These are phyloP conservation scores for Aphelocoma californica DNA, from an alignment of 2,797 vertebrate genomes.

Conservation along the genomic window DNA sequence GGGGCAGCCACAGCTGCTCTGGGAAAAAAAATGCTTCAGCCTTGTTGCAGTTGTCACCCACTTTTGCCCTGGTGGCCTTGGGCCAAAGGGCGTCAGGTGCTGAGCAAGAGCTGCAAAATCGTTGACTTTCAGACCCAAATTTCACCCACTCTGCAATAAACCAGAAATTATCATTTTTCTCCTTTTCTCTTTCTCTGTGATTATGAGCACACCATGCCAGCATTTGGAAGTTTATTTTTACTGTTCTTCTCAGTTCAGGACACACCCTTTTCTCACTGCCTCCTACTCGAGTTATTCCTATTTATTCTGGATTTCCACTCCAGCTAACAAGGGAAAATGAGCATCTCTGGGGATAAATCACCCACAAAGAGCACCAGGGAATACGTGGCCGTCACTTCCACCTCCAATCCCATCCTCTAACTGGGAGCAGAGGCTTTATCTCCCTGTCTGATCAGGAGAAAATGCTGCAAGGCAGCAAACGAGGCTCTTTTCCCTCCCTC, in stretches of 20 bases:
- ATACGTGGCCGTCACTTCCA: background rate
- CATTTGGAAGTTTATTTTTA: background rate
- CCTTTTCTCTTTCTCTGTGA: background rate
- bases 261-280: background rate
- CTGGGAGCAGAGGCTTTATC: background rate
- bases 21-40: background rate
- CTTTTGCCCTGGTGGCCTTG: background rate
- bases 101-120: background rate
- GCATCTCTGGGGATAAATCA: background rate
- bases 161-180: background rate
- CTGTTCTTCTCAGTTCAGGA: background rate
- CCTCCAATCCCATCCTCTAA: background rate
- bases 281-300: background rate
- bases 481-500: background rate
- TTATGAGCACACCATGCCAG: background rate
- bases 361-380: background rate
- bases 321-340: background rate
- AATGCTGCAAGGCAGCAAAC: background rate
- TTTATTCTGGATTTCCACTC: background rate
- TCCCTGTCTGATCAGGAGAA: background rate
- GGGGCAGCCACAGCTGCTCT: background rate
- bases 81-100: background rate
- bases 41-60: no score
- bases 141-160: background rate
- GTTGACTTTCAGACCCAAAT: background rate